Evolutionary conservation across 2,888 invertebrate genomes (phyloP).

Genomic region (Xylocampa areola): DNA sequence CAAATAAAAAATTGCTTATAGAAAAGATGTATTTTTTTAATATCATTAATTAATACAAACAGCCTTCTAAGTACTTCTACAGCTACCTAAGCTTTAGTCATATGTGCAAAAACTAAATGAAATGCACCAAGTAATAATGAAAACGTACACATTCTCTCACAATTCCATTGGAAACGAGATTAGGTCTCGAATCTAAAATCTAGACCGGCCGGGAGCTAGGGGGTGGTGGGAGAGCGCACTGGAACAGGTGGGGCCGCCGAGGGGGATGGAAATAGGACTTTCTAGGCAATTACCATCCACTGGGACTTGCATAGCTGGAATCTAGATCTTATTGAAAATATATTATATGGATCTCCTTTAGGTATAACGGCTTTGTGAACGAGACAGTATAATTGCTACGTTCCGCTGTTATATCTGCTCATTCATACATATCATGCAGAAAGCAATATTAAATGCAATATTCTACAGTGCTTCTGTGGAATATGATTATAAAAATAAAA

Average conservation of each 20-base stretch:
- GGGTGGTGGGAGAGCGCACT: conserved; percentile 54
- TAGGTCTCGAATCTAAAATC: conserved; percentile 76
- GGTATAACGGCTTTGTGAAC: conserved; percentile 41
- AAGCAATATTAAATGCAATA: conserved; percentile 1
- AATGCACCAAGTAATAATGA: conserved; percentile 42
- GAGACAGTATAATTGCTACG: conserved; percentile 38
- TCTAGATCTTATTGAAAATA: conserved; percentile 67
- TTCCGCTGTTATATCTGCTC: conserved; percentile 18
- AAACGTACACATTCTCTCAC: conserved; percentile 51
- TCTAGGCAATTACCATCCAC: conserved; percentile 84
- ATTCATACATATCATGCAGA: not conserved
- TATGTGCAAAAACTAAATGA: conserved; percentile 19
- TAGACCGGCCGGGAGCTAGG: conserved; percentile 65
- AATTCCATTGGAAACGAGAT: conserved; percentile 72
- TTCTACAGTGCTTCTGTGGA: conserved; percentile 1
- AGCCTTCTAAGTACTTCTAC: conserved; percentile 1
- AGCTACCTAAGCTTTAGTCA: not conserved
- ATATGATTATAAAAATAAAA: not conserved
- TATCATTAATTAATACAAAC: too few species aligned
- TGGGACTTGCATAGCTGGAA: conserved; percentile 65
- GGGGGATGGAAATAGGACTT: conserved; percentile 74
- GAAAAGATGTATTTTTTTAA: too few species aligned
- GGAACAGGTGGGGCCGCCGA: conserved; percentile 58
- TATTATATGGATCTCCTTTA: conserved; percentile 51
- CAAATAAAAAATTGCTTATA: too few species aligned